Evolutionary conservation across 2,797 vertebrate genomes (phyloP).

Genomic region (Muscicapa comitata): DNA sequence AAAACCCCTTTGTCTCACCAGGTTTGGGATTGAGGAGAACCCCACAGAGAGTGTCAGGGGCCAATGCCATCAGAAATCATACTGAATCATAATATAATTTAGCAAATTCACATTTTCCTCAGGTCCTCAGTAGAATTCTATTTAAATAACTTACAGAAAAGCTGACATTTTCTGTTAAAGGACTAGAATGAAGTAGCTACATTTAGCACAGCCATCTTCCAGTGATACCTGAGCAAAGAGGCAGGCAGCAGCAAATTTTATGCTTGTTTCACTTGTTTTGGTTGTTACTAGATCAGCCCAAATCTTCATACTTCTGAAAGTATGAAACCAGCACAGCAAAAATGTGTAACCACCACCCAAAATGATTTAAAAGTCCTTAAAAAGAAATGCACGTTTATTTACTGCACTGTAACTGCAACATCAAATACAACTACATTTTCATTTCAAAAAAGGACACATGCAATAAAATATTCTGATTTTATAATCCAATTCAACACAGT

Average conservation of each 20-base stretch:
- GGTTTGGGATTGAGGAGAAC: neutral
- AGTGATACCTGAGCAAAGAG: neutral
- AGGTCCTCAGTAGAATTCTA: neutral
- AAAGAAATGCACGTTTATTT: constrained; percentile 44
- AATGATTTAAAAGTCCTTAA: neutral
- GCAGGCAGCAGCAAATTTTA: neutral
- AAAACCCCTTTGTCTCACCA: neutral
- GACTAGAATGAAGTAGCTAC: neutral
- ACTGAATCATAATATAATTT: neutral
- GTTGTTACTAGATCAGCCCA: neutral
- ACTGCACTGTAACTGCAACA: neutral
- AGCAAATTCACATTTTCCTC: neutral
- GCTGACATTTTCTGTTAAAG: neutral
- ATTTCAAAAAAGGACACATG: constrained; percentile 22
- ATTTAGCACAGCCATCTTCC: neutral
- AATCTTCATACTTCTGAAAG: neutral
- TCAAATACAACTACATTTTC: neutral
- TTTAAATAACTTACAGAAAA: neutral
- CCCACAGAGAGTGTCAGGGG: neutral
- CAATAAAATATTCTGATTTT: constrained; percentile 11
- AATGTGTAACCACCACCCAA: neutral
- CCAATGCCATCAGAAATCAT: neutral
- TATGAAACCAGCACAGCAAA: neutral
- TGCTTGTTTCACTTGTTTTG: neutral
- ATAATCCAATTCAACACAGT: neutral